Evolutionary conservation across 2,113 vertebrate genomes (phyloP), one percentile per base, ranked within the genome.

Genomic region (Sander lucioperca): DNA sequence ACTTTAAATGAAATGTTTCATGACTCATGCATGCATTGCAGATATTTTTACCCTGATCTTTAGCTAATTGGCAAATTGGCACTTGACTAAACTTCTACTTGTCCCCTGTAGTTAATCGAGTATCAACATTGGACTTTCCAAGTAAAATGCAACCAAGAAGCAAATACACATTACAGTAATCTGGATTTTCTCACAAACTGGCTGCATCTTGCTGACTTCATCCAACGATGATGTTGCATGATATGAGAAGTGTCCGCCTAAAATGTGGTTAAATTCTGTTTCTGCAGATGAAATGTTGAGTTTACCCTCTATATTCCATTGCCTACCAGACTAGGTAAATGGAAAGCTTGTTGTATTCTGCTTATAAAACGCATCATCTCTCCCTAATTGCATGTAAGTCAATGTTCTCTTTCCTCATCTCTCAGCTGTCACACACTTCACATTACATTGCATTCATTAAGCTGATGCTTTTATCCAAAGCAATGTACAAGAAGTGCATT

Each of bases 171-270:
- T 39, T 2, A 56, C 5, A 16, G 39, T 76, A 21, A 25, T 58
- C 8, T 73, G 0, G 27, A n/a, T 23, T 63, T 77, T 30, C 59
- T 71, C 63, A 50, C 21, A 47, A 1, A 14, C 4, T n/a, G 43
- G 43, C 30, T 25, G 4, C n/a, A 18, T 78, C 3, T 69, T 79
- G 79, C 77, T 84, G 89, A 87, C 56, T 2, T 50, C 67, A 57
- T 70, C 68, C 63, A 43, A 36, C 45, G 3, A 16, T 76, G 77
- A 80, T 1, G 33, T 2, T n/a, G 84, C 79, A 72, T 25, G 3
- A 70, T 0, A 11, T 4, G 51, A 68, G 48, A n/a, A 25, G 36
- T 56, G 1, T 11, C 13, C 4, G 4, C 33, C 64, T 16, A 3
- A 67, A 33, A 45, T 45, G 83, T 47, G 83, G 77, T 65, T 5